Evolutionary conservation across 2,888 invertebrate genomes (phyloP), one percentile per base, ranked within the genome.

Genomic region (Arctia plantaginis): DNA sequence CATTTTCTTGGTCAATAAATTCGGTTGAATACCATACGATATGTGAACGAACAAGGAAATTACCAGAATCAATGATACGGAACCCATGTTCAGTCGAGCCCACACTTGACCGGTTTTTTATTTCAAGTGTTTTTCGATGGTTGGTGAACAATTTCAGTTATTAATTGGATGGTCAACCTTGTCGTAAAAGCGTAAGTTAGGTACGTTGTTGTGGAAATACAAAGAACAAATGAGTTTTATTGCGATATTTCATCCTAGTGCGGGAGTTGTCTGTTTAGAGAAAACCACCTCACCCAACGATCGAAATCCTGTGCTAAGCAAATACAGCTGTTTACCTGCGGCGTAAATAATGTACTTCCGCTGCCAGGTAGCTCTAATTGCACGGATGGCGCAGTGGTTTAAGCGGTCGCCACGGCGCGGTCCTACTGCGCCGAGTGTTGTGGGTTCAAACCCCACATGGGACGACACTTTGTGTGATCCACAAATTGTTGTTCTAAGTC

Each of bases 1-100:
- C 47, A n/a, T 65, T 66, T 74, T 70, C 55, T 55, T 70, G 73
- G 70, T 47, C 41, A 66, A 74, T 74, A 74, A 70, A 70, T 66
- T 70, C 35, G 23, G 30, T 70, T 59, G 41, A 66, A 66, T 41
- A 30, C 27, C 59, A 18, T 30, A 69, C 64, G 55, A 73, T 73
- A 68, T 69, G 73, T 68, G 73, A 47, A 64, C 55, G 51, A 55
- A 12, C 30, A 65, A 65, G 73, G 69, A 55, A 74, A 74, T 65
- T 44, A 55, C 20, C 30, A n/a, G 18, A 73, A 70, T 70, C 59
- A 74, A 74, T 74, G 73, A 68, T 44, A 70, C 73, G 70, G 73
- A 74, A 74, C 73, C 66, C 41, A 18, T 23, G 30, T 59, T 44
- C 18, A 23, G 47, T 33, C 18, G 7, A 66, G 64, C 51, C 20